A percentile compares a stretch with the other conserved stretches of the same genome.
Evolutionary conservation across 2,113 vertebrate genomes (phyloP).

Genomic region (Zosterops borbonicus): DNA sequence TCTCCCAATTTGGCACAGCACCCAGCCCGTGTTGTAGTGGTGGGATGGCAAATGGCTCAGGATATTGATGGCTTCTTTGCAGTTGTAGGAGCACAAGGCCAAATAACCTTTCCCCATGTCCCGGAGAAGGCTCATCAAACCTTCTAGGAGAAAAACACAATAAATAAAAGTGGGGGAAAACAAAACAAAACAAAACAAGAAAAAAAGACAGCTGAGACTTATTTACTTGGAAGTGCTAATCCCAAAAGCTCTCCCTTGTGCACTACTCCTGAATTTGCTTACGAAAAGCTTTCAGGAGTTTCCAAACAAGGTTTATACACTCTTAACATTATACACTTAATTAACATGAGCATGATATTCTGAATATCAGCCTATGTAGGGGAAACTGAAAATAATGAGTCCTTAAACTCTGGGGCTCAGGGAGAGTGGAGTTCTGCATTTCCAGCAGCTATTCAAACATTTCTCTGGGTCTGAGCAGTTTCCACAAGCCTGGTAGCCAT

Average conservation of each 20-base stretch:
- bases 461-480: background rate
- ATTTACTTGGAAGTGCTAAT: background rate
- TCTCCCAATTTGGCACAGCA: conserved; percentile 92
- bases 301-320: background rate
- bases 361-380: background rate
- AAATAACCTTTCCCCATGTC: conserved; percentile 95
- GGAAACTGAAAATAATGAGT: background rate
- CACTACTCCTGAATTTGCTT: background rate
- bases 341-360: background rate
- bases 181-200: background rate
- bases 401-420: background rate
- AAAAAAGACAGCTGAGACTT: background rate
- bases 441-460: background rate
- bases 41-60: conserved; percentile 93
- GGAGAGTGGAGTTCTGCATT: background rate
- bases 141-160: conserved; percentile 84
- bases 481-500: conserved; percentile 33
- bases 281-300: background rate
- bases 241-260: background rate
- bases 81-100: conserved; percentile 96
- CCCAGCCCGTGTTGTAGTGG: conserved; percentile 98
- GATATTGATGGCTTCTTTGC: conserved; percentile 93
- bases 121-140: conserved; percentile 92
- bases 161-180: conserved; percentile 24
- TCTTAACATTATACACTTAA: background rate